These are phyloP conservation scores for Pteronotus mesoamericanus DNA, from an alignment of 2,797 vertebrate genomes.

Conservation along the genomic window DNA sequence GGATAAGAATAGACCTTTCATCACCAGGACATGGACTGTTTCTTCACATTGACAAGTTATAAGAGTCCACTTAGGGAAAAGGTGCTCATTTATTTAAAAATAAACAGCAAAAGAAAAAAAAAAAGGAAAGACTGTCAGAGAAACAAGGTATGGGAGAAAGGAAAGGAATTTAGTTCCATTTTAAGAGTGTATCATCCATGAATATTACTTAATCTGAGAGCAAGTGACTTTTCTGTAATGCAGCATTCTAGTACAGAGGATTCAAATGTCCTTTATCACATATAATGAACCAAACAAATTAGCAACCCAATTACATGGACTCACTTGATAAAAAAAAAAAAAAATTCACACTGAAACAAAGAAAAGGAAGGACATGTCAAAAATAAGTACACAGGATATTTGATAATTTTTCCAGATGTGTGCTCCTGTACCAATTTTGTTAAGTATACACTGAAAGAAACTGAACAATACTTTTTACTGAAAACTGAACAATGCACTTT, in stretches of 20 bases:
- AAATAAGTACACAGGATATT: background rate
- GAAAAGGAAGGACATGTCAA: background rate
- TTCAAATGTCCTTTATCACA: background rate
- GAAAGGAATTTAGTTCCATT: background rate
- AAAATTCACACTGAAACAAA: background rate
- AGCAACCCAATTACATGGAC: background rate
- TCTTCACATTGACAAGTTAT: constrained; percentile 38
- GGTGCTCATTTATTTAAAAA: background rate
- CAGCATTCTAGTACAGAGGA: background rate
- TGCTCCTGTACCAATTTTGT: background rate
- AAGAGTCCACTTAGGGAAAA: background rate
- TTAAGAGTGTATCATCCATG: background rate
- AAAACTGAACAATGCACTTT: constrained; percentile 17
- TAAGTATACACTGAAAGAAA: background rate
- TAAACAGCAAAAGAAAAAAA: background rate
- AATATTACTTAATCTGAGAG: background rate
- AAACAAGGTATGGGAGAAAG: background rate
- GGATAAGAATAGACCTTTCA: constrained; percentile 58
- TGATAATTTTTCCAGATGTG: background rate
- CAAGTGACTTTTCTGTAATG: background rate
- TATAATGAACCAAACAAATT: background rate
- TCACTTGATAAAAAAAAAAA: background rate
- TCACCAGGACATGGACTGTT: constrained; percentile 29
- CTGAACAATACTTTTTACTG: background rate
- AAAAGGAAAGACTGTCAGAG: background rate